These are phyloP conservation scores for Xiphophorus hellerii DNA, from an alignment of 2,113 vertebrate species.

Conservation along the genomic window DNA sequence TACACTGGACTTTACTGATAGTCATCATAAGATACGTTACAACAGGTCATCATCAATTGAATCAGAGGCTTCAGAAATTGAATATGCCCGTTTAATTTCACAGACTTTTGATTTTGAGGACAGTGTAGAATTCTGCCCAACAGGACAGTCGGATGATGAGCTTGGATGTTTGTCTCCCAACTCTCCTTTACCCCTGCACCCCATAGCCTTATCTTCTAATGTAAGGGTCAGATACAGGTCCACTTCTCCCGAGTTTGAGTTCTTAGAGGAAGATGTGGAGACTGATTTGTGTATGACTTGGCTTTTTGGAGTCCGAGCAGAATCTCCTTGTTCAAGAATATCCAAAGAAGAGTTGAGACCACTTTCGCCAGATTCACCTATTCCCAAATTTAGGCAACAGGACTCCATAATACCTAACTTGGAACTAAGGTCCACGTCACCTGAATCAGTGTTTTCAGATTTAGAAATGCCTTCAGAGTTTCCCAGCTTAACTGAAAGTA, in stretches of 20 bases:
- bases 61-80: constrained; percentile 25
- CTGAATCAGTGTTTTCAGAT: constrained; percentile 44
- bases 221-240: constrained; percentile 18
- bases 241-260: constrained; percentile 23
- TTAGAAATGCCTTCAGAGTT: neutral
- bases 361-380: constrained; percentile 64
- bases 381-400: constrained; percentile 34
- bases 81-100: constrained; percentile 34
- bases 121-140: constrained; percentile 28
- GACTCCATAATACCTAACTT: neutral
- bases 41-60: constrained; percentile 18
- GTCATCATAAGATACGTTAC: neutral
- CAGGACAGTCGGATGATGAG: constrained; percentile 9
- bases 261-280: constrained; percentile 43
- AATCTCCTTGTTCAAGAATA: constrained; percentile 38
- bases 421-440: constrained; percentile 33
- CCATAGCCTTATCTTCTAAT: neutral
- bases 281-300: constrained; percentile 21
- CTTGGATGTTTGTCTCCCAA: constrained; percentile 46
- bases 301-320: constrained; percentile 25
- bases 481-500: constrained; percentile 6
- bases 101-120: constrained; percentile 24
- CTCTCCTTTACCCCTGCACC: constrained; percentile 49
- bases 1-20: too few relatives aligned
- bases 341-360: constrained; percentile 33